Conservation (phyloP, 2,888 invertebrate species). For the Zele albiditarsus region DNA sequence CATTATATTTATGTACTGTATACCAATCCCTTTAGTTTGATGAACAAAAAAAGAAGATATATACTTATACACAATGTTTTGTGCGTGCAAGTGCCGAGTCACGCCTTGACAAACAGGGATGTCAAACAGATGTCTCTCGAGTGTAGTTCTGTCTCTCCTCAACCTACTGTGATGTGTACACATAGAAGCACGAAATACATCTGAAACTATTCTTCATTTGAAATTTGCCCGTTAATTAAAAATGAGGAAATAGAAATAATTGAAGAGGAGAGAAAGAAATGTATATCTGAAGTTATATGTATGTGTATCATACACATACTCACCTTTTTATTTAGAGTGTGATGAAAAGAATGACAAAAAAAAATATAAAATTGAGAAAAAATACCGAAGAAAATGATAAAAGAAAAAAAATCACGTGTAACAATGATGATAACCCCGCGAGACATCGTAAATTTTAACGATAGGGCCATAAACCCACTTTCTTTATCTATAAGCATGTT, state of each 20-base stretch:
- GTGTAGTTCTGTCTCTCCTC: constrained; percentile 22
- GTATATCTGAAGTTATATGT: not conserved
- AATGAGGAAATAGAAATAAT: not conserved
- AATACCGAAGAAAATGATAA: not conserved
- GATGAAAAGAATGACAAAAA: not conserved
- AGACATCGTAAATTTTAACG: constrained; percentile 37
- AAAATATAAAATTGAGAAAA: not conserved
- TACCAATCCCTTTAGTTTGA: constrained; percentile 27
- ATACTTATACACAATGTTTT: constrained; percentile 29
- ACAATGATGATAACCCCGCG: constrained; percentile 22
- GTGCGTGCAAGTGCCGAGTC: constrained; percentile 71
- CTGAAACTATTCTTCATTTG: not conserved
- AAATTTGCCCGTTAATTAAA: not conserved
- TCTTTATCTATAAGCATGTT: constrained; percentile 36
- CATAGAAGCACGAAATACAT: not conserved
- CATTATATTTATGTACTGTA: not conserved
- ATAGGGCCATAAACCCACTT: constrained; percentile 41
- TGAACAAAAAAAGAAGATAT: constrained; percentile 26
- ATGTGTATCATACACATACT: not conserved
- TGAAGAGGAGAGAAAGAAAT: not conserved
- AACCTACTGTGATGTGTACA: not conserved
- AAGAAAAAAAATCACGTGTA: constrained; percentile 16
- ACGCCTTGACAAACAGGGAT: constrained; percentile 73
- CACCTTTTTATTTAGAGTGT: not conserved
- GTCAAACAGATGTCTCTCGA: constrained; percentile 71